Base-by-base conservation (phyloP, 2,113 vertebrate species). In the Chaetodon trifascialis region DNA sequence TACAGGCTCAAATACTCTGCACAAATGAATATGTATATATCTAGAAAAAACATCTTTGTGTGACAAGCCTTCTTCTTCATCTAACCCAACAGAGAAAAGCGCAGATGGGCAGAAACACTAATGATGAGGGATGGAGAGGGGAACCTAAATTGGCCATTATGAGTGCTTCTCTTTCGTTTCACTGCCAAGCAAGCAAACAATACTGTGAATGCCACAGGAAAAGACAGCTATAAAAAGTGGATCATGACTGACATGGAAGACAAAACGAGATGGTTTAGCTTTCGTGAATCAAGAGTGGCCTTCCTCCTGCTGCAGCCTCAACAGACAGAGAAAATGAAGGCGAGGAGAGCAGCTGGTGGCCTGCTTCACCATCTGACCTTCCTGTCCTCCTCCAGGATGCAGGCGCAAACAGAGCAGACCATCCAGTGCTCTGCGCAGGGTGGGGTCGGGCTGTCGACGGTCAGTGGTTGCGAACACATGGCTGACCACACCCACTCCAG, bases 361-460 rank as follows among this genome's bases (percentile, higher is more conserved):
- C 84, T 88, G 85, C 67, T 81, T 76, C 77, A 72, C 89, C 92
- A 93, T 94, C 91, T 95, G 91, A 94, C 89, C 91, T 83, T 83
- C 82, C 40, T 44, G 66, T 80, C 80, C 74, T 85, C 64, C 67
- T 89, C 80, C 71, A 86, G 47, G 73, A 86, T 58, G 68, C 54
- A 51, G 52, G 83, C 38, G 86, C 75, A 80, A 59, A 73, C 69
- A 21, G 55, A 67, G 17, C 64, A 30, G 23, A 52, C 14, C 73
- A 62, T 66, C 62, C 69, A 83, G 62, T 46, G 65, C 84, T 34
- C 54, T n/a, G 80, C 47, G 72, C 72, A 73, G 64, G 81, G 72
- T 23, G 67, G 69, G 72, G 83, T 19, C 23, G 54, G 44, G 7
- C 68, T 40, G 42, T 80, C 62, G 74, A n/a, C 66, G 4, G 73